These are phyloP conservation scores for Centropus bengalensis DNA, from an alignment of 2,113 vertebrate species.

Conservation along the genomic window DNA sequence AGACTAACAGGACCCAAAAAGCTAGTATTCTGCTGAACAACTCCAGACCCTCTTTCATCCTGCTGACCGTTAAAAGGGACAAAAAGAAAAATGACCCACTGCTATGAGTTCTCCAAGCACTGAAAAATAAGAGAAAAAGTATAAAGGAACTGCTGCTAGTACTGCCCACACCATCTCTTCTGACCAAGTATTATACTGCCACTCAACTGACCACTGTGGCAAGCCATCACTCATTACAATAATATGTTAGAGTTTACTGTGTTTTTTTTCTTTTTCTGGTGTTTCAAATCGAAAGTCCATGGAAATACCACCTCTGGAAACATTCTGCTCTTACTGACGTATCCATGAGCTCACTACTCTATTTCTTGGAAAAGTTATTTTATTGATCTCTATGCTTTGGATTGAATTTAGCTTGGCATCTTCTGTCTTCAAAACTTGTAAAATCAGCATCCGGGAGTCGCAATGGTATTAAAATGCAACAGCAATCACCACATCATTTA, in stretches of 20 bases:
- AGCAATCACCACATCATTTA: neutral
- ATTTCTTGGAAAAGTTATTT: conserved; percentile 55
- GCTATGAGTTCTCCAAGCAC: neutral
- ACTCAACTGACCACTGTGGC: neutral
- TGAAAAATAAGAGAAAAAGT: conserved; percentile 44
- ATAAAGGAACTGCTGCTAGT: conserved; percentile 5
- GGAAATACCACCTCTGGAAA: conserved; percentile 34
- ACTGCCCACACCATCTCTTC: conserved; percentile 13
- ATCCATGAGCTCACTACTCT: neutral
- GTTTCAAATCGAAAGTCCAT: neutral
- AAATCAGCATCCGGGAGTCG: neutral
- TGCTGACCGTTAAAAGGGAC: neutral
- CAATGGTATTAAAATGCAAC: neutral
- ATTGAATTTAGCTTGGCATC: conserved; percentile 24
- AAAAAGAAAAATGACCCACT: neutral
- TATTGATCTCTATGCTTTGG: neutral
- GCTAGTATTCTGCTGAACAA: neutral
- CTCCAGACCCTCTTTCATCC: neutral
- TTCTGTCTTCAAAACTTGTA: conserved; percentile 23
- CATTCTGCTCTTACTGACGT: neutral
- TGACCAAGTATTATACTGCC: neutral
- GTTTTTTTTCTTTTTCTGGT: conserved; percentile 45
- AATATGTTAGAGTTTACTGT: conserved; percentile 29
- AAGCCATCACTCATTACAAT: conserved; percentile 22
- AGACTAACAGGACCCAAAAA: neutral